Evolutionary conservation across 2,797 vertebrate species (phyloP), one percentile per base, ranked within the genome.

Genomic region (Emydoidea blandingii): DNA sequence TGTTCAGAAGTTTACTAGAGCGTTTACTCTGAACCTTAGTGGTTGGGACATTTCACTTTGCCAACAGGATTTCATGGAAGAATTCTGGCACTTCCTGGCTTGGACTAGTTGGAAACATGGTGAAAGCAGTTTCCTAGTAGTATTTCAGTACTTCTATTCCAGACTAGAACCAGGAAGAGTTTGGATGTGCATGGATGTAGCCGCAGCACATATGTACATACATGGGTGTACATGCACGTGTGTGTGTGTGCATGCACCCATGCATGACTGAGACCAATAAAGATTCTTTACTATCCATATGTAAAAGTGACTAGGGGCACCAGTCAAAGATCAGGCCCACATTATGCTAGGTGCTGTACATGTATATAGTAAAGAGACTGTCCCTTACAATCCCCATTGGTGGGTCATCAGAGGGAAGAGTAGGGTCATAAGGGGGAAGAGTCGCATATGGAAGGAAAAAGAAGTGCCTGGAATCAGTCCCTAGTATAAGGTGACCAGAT

Each of bases 1-100:
- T 85, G 81, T 72, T 92, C n/a, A 52, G 81, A 44, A 47, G 79
- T 74, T 85, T 88, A 80, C n/a, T 80, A 23, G 86, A 85, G n/a
- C 72, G 9, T 54, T 72, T 72, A 23, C 4, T 84, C n/a, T 84
- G 27, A 74, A 53, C 50, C 57, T 88, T 65, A 27, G 21, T 59
- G 59, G 52, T 47, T 54, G 41, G 79, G 53, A 50, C 52, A 44
- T 85, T 92, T 74, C 74, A 41, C 44, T 76, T 88, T 54, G 76
- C 34, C 56, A 85, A 74, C 52, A 88, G 47, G 52, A 78, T 37
- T 79, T 79, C 52, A 84, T 68, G 52, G 57, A 27, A 74, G 44
- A 80, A 74, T 72, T 92, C 12, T 29, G 47, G 16, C 76, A 85
- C 47, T 85, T 62, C 37, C n/a, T 80, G 53, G 25, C 14, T n/a